Conservation (phyloP, 1,140 invertebrate species). For the Hesperophylax magnus region DNA sequence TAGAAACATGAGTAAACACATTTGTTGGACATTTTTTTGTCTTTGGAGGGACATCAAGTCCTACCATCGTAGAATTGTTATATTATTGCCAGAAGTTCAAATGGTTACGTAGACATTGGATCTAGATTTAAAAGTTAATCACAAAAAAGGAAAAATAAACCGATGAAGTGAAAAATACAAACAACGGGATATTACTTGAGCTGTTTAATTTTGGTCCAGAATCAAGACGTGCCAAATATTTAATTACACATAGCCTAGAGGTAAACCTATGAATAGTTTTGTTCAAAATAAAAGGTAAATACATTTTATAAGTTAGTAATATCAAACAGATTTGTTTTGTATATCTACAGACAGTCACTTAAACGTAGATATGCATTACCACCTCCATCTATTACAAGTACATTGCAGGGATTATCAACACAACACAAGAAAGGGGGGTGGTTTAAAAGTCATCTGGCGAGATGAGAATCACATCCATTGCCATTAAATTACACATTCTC, state of each 20-base stretch:
- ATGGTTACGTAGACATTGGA: not conserved
- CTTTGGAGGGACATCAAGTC: too few species aligned
- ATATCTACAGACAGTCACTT: conserved; percentile 57
- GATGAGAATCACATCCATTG: too few species aligned
- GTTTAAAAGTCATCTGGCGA: not conserved
- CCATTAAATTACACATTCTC: too few species aligned
- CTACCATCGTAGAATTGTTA: too few species aligned
- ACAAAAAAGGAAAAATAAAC: not conserved
- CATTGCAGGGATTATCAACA: not conserved
- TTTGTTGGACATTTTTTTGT: too few species aligned
- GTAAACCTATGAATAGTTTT: conserved; percentile 40
- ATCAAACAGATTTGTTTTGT: conserved; percentile 34
- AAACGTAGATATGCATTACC: conserved; percentile 56
- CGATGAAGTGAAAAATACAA: not conserved
- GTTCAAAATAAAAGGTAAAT: conserved; percentile 39
- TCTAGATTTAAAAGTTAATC: not conserved
- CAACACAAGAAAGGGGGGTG: not conserved
- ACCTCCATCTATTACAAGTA: conserved; percentile 2
- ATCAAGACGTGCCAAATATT: conserved; percentile 50
- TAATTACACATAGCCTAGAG: conserved; percentile 39
- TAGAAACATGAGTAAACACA: too few species aligned
- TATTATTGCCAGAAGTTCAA: too few species aligned
- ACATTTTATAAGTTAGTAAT: conserved; percentile 36
- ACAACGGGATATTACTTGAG: conserved; percentile 43
- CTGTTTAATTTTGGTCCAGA: conserved; percentile 56